These are phyloP conservation scores for Fissipunctia ypsillon DNA, from an alignment of 2,888 invertebrate species.

Conservation along the genomic window DNA sequence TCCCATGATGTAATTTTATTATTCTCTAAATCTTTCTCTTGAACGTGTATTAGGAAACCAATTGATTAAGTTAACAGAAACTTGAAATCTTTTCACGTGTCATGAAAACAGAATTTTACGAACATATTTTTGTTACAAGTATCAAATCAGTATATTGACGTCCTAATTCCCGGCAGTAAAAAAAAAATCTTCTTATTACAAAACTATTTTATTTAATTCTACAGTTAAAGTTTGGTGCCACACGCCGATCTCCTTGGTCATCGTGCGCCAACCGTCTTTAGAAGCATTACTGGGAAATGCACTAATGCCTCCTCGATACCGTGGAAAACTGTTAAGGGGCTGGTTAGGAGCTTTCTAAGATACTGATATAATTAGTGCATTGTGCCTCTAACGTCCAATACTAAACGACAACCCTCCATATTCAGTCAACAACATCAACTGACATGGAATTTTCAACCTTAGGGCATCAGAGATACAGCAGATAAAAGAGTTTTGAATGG, in stretches of 20 bases:
- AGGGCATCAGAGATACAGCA: conserved; percentile 40
- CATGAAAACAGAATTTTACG: not conserved
- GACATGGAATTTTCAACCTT: conserved; percentile 67
- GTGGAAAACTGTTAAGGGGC: conserved; percentile 90
- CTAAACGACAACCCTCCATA: conserved; percentile 67
- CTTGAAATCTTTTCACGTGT: not conserved
- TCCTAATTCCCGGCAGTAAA: not conserved
- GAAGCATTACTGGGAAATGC: conserved; percentile 89
- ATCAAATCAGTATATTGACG: not conserved
- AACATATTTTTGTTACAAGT: not conserved
- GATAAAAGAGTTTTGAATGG: not conserved
- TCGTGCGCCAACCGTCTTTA: conserved; percentile 87
- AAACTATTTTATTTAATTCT: conserved; percentile 12
- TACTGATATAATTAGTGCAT: conserved; percentile 90
- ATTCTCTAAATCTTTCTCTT: no score
- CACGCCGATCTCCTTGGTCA: conserved; percentile 80
- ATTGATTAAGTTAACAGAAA: not conserved
- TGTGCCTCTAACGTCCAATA: conserved; percentile 84
- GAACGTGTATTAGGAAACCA: not conserved
- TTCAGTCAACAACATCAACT: conserved; percentile 34
- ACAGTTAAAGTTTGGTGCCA: conserved; percentile 66
- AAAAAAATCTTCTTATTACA: not conserved
- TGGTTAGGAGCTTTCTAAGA: conserved; percentile 90
- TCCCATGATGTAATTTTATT: not conserved
- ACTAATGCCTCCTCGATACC: conserved; percentile 88